phyloP scores from a whole-genome alignment of 2,113 vertebrate species.

The Myrmecobius fasciatus region DNA sequence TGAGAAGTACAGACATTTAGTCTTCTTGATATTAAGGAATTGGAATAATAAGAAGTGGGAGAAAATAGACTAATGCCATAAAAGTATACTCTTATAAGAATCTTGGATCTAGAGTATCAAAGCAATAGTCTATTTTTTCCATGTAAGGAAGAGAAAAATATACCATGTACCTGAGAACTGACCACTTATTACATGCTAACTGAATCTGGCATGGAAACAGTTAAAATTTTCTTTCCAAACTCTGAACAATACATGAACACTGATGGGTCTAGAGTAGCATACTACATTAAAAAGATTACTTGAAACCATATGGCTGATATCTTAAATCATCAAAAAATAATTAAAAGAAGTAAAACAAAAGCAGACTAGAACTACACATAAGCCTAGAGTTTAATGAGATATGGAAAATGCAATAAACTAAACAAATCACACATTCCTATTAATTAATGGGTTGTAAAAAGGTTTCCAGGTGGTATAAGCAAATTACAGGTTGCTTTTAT shows the following conservation, averaged over 20 bases:
- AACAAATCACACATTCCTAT: slow-evolving; percentile 67
- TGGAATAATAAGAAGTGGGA: neutral
- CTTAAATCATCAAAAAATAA: slow-evolving; percentile 71
- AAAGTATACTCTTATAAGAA: neutral
- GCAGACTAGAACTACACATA: slow-evolving; percentile 34
- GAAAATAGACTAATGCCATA: neutral
- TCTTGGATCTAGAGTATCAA: neutral
- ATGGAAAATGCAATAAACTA: slow-evolving; percentile 68
- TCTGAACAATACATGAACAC: neutral
- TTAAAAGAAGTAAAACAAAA: slow-evolving; percentile 70
- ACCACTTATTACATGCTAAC: neutral
- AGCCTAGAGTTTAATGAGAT: slow-evolving; percentile 67
- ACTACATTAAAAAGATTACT: neutral
- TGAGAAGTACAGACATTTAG: neutral
- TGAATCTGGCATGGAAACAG: neutral
- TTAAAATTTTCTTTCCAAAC: neutral
- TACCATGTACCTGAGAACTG: neutral
- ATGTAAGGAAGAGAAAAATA: neutral
- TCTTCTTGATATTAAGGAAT: neutral
- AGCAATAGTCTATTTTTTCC: neutral
- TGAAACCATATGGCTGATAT: slow-evolving; percentile 58
- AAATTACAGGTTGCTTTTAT: slow-evolving; percentile 44
- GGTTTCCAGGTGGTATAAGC: slow-evolving; percentile 57
- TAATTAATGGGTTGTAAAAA: slow-evolving; percentile 74
- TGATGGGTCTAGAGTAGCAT: neutral